A percentile compares a stretch with the other conserved stretches of the same genome.
Conservation (phyloP, 2,888 invertebrate species). For the Ochropacha duplaris region DNA sequence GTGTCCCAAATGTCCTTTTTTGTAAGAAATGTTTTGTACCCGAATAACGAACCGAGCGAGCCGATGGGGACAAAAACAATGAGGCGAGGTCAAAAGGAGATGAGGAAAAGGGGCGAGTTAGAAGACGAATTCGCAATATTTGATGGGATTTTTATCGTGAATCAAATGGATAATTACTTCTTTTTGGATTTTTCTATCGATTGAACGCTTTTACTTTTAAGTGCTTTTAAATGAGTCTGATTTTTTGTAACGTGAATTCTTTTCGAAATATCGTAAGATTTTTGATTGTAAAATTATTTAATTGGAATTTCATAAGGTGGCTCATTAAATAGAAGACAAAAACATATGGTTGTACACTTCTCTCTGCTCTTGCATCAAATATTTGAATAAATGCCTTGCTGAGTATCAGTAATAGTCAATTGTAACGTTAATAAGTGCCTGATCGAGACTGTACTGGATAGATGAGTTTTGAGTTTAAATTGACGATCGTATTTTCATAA, state of each 20-base stretch:
- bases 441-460: too few species aligned
- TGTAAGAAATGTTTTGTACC: slow-evolving; percentile 37
- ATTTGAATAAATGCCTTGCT: too few species aligned
- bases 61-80: slow-evolving; percentile 1
- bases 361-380: too few species aligned
- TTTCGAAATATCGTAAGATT: neutral
- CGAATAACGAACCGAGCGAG: slow-evolving; percentile 14
- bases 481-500: too few species aligned
- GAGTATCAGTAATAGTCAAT: too few species aligned
- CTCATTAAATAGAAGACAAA: too few species aligned
- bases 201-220: neutral
- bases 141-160: slow-evolving; percentile 1
- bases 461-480: too few species aligned
- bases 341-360: too few species aligned
- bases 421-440: too few species aligned
- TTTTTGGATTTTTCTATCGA: neutral
- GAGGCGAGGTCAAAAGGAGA: neutral
- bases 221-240: neutral
- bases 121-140: neutral
- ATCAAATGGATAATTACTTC: neutral
- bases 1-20: slow-evolving; percentile 28
- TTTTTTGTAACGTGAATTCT: neutral
- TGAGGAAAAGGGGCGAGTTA: neutral
- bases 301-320: too few species aligned
- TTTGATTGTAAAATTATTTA: too few species aligned